Evolutionary conservation across 2,113 vertebrate genomes (phyloP).

Genomic region (Nannobrachium achirus): DNA sequence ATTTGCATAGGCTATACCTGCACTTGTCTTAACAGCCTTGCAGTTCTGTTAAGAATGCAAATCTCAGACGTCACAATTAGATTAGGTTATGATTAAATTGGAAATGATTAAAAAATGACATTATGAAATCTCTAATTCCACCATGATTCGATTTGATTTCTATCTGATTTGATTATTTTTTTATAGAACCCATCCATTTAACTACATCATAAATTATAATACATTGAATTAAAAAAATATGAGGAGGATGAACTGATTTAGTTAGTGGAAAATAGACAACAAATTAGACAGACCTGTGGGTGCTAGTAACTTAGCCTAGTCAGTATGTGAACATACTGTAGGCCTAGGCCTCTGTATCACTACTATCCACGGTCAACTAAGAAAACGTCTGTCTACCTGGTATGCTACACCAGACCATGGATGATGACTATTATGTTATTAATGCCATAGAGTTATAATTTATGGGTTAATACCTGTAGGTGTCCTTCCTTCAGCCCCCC

Average conservation of each 20-base stretch:
- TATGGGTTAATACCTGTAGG: too few species aligned
- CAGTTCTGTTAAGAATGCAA: too few species aligned
- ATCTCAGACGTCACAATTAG: too few species aligned
- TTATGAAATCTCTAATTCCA: background rate
- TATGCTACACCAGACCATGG: constrained; percentile 33
- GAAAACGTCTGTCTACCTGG: constrained; percentile 40
- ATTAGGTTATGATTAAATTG: too few species aligned
- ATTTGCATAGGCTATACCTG: background rate
- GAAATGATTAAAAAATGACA: too few species aligned
- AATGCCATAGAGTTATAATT: too few species aligned
- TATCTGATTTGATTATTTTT: background rate
- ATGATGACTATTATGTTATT: constrained; percentile 36
- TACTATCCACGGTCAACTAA: constrained; percentile 26
- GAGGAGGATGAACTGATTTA: too few species aligned
- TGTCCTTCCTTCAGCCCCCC: too few species aligned
- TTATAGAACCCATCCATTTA: background rate
- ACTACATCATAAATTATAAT: background rate
- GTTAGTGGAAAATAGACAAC: background rate
- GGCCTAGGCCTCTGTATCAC: constrained; percentile 24
- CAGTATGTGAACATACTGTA: background rate
- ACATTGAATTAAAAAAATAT: too few species aligned
- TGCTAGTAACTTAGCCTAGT: too few species aligned
- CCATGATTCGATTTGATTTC: background rate
- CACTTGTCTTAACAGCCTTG: too few species aligned
- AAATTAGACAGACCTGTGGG: constrained; percentile 25